Evolutionary conservation across 2,797 vertebrate species (phyloP), one percentile per base, ranked within the genome.

Genomic region (Thaleichthys pacificus): DNA sequence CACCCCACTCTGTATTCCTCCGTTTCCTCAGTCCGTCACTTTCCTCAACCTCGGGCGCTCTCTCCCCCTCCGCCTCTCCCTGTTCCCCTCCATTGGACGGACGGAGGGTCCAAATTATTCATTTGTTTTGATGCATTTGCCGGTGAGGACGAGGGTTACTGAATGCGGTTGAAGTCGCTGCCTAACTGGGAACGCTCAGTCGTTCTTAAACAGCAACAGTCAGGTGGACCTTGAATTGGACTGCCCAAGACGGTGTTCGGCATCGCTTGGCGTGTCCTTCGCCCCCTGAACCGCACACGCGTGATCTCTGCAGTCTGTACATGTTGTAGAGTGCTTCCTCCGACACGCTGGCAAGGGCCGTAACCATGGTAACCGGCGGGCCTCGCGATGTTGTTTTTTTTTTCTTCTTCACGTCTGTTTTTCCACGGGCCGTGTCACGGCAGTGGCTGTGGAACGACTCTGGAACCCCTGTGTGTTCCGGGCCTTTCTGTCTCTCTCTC

Each of bases 101-200:
- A n/a, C n/a, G n/a, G n/a, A n/a, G n/a, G 67, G 19, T 24, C 62
- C 66, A 56, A 61, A 70, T 71, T 35, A 61, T 66, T 74, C 19
- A 57, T 67, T 71, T 32, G 69, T 35, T 28, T 47, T 63, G 69
- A 68, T 68, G 56, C 38, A 56, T 71, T 68, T n/a, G 57, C 21
- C 24, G 8, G 42, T 63, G 56, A 6, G 65, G 54, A 58, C 22
- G 15, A 6, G 51, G 57, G 60, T 63, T 42, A 28, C 49, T 76
- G 47, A 66, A 32, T 30, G 57, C 24, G 42, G 42, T 17, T 47
- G n/a, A 67, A 7, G 22, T 17, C 26, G 49, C 5, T 21, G 17
- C 22, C 24, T 47, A 19, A 54, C 42, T 28, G 65, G 47, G 21
- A n/a, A n/a, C n/a, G n/a, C n/a, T n/a, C n/a, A n/a, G n/a, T n/a